Conservation (phyloP, 2,113 vertebrate species). For the Opisthocomus hoazin region DNA sequence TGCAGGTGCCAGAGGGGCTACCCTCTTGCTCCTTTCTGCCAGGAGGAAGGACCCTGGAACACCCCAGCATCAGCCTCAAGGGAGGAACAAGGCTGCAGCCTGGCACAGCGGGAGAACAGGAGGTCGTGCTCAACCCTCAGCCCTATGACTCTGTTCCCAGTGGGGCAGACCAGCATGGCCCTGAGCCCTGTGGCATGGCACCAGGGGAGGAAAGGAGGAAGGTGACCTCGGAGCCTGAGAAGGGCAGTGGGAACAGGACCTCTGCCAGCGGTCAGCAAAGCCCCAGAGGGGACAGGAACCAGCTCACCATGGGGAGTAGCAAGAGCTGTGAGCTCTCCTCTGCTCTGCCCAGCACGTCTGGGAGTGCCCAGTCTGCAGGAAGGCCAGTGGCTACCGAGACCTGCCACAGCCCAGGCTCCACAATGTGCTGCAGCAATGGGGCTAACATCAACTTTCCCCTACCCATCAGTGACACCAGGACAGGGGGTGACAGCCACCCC, state of each 20-base stretch:
- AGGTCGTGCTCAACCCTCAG: fast-evolving
- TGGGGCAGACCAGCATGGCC: not conserved
- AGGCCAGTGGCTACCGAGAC: not conserved
- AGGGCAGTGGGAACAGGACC: not conserved
- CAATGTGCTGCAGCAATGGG: not conserved
- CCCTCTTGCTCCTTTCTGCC: not conserved
- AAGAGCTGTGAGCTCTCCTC: not conserved
- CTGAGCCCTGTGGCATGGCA: fast-evolving
- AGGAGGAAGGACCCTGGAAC: not conserved
- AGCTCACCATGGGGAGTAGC: fast-evolving
- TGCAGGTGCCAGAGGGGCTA: not conserved
- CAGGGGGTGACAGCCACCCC: fast-evolving
- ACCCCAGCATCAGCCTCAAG: not conserved
- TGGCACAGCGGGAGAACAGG: fast-evolving
- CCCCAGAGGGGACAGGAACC: not conserved
- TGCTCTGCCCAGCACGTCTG: not conserved
- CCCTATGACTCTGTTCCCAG: not conserved
- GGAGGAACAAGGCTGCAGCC: not conserved
- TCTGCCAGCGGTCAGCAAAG: fast-evolving
- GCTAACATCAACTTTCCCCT: not conserved
- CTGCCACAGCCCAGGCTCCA: not conserved
- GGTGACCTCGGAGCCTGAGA: not conserved
- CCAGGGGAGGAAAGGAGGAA: not conserved
- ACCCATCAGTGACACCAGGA: not conserved
- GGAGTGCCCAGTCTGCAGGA: not conserved